Conservation (phyloP, 2,888 invertebrate species). For the Anarsia innoxiella region DNA sequence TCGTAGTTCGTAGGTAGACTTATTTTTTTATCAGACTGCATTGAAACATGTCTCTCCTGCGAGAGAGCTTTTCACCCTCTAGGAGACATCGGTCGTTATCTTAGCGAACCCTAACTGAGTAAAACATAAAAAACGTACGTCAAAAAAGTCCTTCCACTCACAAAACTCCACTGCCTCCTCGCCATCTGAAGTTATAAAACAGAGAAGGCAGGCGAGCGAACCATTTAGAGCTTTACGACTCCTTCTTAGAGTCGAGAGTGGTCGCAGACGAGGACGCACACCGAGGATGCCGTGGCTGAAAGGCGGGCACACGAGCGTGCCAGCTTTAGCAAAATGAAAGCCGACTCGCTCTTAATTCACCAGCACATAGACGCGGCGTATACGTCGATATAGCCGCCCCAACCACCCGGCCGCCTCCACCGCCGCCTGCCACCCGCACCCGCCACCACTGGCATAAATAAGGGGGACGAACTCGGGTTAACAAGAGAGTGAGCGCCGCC, state of each 20-base stretch:
- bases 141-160: constrained; percentile 73
- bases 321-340: constrained; percentile 75
- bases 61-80: constrained; percentile 53
- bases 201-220: constrained; percentile 48
- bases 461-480: constrained; percentile 69
- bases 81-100: constrained; percentile 70
- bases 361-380: constrained; percentile 58
- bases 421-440: constrained; percentile 36
- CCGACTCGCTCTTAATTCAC: constrained; percentile 75
- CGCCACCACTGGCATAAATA: constrained; percentile 63
- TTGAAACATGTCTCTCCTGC: constrained; percentile 41
- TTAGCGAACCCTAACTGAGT: constrained; percentile 70
- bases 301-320: constrained; percentile 71
- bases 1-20: too few relatives aligned
- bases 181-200: constrained; percentile 69
- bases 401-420: constrained; percentile 35
- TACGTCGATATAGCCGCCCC: constrained; percentile 46
- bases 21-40: constrained; percentile 13
- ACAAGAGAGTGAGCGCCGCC: constrained; percentile 64
- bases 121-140: constrained; percentile 74
- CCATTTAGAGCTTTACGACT: constrained; percentile 50
- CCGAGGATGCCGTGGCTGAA: constrained; percentile 55
- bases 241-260: constrained; percentile 50
- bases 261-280: constrained; percentile 41
- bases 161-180: constrained; percentile 68